Conservation (phyloP, 1,140 invertebrate species). For the Venturia canescens region DNA sequence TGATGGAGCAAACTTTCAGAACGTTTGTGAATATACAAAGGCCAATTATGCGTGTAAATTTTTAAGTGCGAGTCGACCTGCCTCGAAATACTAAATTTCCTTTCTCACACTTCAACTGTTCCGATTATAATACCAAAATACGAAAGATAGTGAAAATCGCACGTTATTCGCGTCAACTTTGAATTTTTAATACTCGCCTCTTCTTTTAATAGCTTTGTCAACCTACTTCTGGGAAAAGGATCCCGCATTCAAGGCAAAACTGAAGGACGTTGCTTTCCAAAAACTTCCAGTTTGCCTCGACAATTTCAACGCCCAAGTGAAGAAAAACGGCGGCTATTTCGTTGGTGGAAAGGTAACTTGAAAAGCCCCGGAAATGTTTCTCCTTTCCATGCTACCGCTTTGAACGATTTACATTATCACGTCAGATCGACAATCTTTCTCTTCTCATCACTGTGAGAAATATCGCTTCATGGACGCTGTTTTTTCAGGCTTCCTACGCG, state of each 20-base stretch:
- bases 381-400: background rate
- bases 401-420: background rate
- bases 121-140: too few relatives aligned
- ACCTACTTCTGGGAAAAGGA: slow-evolving; percentile 62
- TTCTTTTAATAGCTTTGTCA: slow-evolving; percentile 36
- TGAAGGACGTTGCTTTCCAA: slow-evolving; percentile 61
- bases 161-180: background rate
- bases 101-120: too few relatives aligned
- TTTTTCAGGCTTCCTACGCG: slow-evolving; percentile 49
- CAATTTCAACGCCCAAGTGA: slow-evolving; percentile 73
- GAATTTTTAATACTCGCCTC: background rate
- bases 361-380: too few relatives aligned
- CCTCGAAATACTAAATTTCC: too few relatives aligned
- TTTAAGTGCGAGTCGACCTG: too few relatives aligned
- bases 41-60: too few relatives aligned
- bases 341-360: slow-evolving; percentile 74
- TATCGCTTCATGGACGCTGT: background rate
- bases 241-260: slow-evolving; percentile 55
- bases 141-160: too few relatives aligned
- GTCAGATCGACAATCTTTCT: background rate
- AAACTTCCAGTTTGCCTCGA: slow-evolving; percentile 69
- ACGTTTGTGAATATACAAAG: too few relatives aligned
- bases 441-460: background rate
- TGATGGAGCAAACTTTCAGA: too few relatives aligned
- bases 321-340: slow-evolving; percentile 75